These are phyloP conservation scores for Hirtodrosophila histrioides DNA, from an alignment of 2,888 invertebrate species.

Conservation along the genomic window DNA sequence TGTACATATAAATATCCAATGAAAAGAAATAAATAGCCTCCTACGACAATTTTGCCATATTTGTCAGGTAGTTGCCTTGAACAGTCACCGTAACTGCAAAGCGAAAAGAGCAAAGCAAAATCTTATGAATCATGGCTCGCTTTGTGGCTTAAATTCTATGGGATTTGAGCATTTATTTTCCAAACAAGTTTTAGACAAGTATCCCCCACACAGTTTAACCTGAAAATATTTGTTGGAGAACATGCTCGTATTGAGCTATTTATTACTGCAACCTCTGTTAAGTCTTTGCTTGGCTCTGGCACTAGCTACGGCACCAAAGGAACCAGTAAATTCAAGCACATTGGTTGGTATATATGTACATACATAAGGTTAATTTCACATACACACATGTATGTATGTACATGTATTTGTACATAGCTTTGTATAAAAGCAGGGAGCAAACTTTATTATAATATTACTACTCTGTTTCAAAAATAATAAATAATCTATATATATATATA, in stretches of 20 bases:
- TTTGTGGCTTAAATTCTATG: slow-evolving; percentile 55
- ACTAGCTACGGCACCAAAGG: no score
- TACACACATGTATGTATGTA: no score
- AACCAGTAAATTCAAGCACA: no score
- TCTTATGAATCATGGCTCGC: slow-evolving; percentile 23
- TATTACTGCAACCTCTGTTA: slow-evolving; percentile 4
- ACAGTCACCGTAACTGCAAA: slow-evolving; percentile 39
- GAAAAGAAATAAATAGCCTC: slow-evolving; percentile 44
- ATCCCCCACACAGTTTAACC: slow-evolving; percentile 1
- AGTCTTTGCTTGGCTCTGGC: slow-evolving; percentile 1
- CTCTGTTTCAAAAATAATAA: no score
- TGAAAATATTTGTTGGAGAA: not conserved
- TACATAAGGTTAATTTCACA: no score
- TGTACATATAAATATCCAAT: slow-evolving; percentile 10
- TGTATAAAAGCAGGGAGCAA: no score
- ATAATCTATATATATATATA: no score
- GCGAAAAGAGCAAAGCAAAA: slow-evolving; percentile 23
- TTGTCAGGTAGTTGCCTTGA: slow-evolving; percentile 65
- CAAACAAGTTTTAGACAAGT: slow-evolving; percentile 61
- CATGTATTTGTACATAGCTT: no score
- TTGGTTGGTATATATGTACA: no score
- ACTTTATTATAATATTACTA: no score
- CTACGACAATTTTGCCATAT: slow-evolving; percentile 71
- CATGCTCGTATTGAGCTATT: slow-evolving; percentile 1
- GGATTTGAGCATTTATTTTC: slow-evolving; percentile 29